Evolutionary conservation across 2,113 vertebrate genomes (phyloP).

Genomic region (Oncorhynchus nerka): DNA sequence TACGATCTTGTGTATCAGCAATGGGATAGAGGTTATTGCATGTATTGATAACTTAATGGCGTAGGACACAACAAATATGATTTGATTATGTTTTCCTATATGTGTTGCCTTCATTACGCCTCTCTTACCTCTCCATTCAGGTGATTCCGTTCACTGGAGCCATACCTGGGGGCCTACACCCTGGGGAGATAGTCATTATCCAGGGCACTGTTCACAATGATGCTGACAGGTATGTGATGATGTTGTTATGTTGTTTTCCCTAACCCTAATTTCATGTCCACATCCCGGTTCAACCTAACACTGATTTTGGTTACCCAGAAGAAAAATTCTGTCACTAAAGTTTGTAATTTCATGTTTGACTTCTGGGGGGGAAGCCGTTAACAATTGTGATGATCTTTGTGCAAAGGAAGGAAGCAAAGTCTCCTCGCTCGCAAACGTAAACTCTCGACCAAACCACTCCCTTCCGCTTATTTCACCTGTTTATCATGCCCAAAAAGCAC

Average conservation of each 20-base stretch:
- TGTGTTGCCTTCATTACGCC: background rate
- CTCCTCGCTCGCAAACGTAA: too few species aligned
- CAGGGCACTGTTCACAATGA: constrained; percentile 81
- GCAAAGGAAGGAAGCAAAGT: too few species aligned
- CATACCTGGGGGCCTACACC: constrained; percentile 81
- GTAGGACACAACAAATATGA: background rate
- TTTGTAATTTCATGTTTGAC: too few species aligned
- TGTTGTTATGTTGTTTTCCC: background rate
- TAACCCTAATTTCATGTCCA: too few species aligned
- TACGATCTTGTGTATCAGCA: background rate
- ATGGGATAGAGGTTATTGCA: background rate
- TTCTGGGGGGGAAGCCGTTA: too few species aligned
- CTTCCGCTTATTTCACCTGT: too few species aligned
- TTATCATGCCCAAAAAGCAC: too few species aligned
- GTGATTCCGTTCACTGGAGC: constrained; percentile 83
- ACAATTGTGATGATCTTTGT: too few species aligned
- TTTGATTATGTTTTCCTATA: background rate
- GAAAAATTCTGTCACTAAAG: too few species aligned
- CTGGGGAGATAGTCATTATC: constrained; percentile 85
- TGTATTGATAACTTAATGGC: background rate
- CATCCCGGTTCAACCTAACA: too few species aligned
- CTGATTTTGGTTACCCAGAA: too few species aligned
- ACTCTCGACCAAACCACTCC: too few species aligned
- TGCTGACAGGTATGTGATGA: constrained; percentile 80
- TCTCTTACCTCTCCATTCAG: constrained; percentile 54